A percentile compares a stretch with the other conserved stretches of the same genome.
These are phyloP conservation scores for Heteromurus nitidus DNA, from an alignment of 2,888 invertebrate genomes.

Conservation along the genomic window DNA sequence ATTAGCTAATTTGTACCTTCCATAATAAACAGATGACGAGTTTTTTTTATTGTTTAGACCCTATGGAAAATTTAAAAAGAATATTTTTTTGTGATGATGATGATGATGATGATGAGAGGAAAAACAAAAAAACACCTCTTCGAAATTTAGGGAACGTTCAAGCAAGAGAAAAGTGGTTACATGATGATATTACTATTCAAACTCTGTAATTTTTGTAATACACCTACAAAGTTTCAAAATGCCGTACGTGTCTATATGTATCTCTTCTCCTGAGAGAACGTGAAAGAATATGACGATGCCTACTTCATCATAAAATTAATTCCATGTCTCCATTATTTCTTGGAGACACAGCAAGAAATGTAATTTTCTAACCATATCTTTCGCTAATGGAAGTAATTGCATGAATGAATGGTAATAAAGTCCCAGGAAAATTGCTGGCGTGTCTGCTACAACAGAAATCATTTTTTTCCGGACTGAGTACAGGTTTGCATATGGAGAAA, in stretches of 20 bases:
- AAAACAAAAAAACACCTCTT: background rate
- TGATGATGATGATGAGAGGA: background rate
- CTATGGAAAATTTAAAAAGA: background rate
- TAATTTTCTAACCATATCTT: constrained; percentile 59
- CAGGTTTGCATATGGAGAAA: no score
- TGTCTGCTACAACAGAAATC: constrained; percentile 18
- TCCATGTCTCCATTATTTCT: constrained; percentile 68
- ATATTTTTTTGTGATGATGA: background rate
- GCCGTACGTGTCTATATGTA: background rate
- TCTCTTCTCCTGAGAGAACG: background rate
- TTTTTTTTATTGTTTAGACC: constrained; percentile 19
- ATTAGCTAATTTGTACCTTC: constrained; percentile 59
- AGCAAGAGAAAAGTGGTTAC: background rate
- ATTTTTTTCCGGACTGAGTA: background rate
- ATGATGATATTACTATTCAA: background rate
- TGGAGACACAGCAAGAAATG: constrained; percentile 57
- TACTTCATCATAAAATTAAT: constrained; percentile 66
- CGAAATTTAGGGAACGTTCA: constrained; percentile 1
- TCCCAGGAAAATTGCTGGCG: constrained; percentile 57
- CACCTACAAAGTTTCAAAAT: constrained; percentile 51
- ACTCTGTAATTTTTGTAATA: constrained; percentile 25
- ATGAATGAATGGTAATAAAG: constrained; percentile 61
- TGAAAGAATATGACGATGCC: constrained; percentile 13
- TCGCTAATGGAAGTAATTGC: constrained; percentile 60
- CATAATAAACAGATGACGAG: constrained; percentile 42